phyloP scores from a whole-genome alignment of 2,113 vertebrate genomes.

The Melospiza melodia region DNA sequence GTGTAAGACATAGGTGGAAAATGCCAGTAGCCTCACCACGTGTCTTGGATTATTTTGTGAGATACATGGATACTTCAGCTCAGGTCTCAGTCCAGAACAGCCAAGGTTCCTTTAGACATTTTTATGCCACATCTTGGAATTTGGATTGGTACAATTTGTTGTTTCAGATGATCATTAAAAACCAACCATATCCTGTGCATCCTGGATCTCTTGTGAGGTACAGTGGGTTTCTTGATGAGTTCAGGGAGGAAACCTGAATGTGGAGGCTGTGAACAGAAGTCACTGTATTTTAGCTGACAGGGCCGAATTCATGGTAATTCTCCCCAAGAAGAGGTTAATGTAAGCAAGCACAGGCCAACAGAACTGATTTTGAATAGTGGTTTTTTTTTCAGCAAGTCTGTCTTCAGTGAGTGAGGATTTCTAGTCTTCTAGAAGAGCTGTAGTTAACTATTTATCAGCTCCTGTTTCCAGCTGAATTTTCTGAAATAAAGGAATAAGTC shows the following conservation, averaged over 20 bases:
- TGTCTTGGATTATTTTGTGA: rapidly evolving
- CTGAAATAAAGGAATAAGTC: not conserved
- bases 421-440: not conserved
- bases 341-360: not conserved
- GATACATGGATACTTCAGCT: not conserved
- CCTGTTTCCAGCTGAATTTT: not conserved
- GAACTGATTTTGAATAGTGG: not conserved
- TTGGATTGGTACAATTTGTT: not conserved
- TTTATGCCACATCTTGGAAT: not conserved
- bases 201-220: not conserved
- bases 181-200: too few species aligned
- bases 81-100: not conserved
- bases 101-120: rapidly evolving
- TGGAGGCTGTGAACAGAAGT: not conserved
- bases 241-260: not conserved
- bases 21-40: not conserved
- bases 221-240: not conserved
- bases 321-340: not conserved
- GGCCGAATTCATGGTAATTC: not conserved
- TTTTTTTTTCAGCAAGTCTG: not conserved
- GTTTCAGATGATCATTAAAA: not conserved
- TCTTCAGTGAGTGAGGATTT: not conserved
- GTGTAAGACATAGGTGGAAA: not conserved
- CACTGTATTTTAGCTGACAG: not conserved
- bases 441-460: not conserved